Evolutionary conservation across 2,888 invertebrate genomes (phyloP).

Genomic region (Spilarctia lutea): DNA sequence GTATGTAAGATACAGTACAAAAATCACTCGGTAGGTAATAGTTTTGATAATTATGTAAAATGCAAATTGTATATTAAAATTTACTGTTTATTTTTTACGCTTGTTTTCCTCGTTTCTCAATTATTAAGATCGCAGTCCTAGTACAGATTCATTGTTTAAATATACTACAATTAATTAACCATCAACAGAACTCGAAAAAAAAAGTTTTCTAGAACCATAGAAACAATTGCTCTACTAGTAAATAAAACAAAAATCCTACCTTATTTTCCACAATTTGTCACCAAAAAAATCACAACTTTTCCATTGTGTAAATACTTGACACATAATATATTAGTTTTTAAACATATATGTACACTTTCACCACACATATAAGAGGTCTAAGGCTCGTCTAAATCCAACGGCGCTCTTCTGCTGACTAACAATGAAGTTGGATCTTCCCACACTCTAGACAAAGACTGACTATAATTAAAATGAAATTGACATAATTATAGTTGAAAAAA

Average conservation of each 20-base stretch:
- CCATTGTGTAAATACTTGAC: neutral
- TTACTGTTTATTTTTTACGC: too few relatives aligned
- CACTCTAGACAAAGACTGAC: constrained; percentile 54
- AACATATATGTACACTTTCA: constrained; percentile 16
- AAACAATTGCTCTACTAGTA: too few relatives aligned
- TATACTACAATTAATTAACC: too few relatives aligned
- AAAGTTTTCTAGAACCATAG: too few relatives aligned
- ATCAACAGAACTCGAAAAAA: too few relatives aligned
- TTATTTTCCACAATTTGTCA: neutral
- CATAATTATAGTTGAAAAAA: constrained; percentile 49
- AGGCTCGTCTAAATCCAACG: constrained; percentile 13
- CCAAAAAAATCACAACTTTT: neutral
- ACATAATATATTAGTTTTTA: neutral
- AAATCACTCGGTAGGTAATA: neutral
- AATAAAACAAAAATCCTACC: constrained; percentile 2
- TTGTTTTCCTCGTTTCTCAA: too few relatives aligned
- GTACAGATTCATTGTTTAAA: too few relatives aligned
- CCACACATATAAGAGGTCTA: neutral
- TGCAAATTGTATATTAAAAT: neutral
- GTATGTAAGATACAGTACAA: neutral
- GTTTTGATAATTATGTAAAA: neutral
- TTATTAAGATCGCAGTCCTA: too few relatives aligned
- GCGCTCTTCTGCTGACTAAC: constrained; percentile 30
- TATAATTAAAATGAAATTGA: constrained; percentile 57
- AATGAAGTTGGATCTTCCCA: constrained; percentile 52